These are phyloP conservation scores for Melipona bicolor DNA, from an alignment of 2,888 invertebrate genomes.

Conservation along the genomic window DNA sequence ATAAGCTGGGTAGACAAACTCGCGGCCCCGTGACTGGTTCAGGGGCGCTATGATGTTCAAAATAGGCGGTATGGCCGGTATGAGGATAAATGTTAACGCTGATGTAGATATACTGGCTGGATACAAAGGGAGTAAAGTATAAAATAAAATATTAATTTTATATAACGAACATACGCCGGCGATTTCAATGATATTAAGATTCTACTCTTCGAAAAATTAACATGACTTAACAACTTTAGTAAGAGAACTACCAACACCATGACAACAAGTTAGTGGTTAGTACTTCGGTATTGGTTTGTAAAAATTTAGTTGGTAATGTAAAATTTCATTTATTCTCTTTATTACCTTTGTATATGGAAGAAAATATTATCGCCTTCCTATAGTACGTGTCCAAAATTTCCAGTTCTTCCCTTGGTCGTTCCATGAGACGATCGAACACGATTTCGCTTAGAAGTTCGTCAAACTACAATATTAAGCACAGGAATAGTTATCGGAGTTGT, in stretches of 20 bases:
- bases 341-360: conserved; percentile 10
- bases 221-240: too few species aligned
- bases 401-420: conserved; percentile 6
- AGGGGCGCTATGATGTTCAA: neutral
- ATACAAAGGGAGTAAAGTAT: neutral
- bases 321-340: neutral
- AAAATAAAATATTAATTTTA: neutral
- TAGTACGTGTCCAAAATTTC: conserved; percentile 3
- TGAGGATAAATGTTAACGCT: neutral
- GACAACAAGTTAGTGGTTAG: too few species aligned
- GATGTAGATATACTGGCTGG: neutral
- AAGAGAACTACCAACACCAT: neutral
- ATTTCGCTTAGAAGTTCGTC: neutral
- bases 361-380: neutral
- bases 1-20: neutral
- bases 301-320: neutral
- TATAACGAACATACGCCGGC: too few species aligned
- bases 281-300: too few species aligned
- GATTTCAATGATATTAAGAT: too few species aligned
- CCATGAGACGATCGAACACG: neutral
- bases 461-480: neutral
- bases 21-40: neutral
- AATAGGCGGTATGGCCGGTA: neutral
- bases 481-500: neutral
- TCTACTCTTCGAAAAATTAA: too few species aligned